Conservation (phyloP, 2,113 vertebrate species). For the Neopipo cinnamomea region DNA sequence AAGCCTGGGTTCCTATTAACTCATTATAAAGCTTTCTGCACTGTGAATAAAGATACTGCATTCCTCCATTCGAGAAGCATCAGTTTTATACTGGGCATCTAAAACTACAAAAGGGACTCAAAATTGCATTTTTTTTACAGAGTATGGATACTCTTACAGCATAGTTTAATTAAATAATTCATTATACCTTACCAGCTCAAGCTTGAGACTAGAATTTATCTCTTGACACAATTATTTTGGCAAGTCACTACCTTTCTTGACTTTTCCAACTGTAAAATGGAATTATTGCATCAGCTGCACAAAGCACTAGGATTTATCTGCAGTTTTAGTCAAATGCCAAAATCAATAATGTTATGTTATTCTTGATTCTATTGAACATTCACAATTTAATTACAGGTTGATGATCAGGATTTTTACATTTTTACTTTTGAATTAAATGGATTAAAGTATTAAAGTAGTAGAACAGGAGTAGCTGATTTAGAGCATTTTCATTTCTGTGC, state of each 20-base stretch:
- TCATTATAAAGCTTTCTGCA: neutral
- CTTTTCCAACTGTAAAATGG: neutral
- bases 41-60: neutral
- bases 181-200: neutral
- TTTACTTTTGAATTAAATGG: neutral
- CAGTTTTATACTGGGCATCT: neutral
- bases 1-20: neutral
- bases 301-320: neutral
- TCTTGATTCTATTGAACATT: neutral
- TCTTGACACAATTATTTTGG: neutral
- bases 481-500: neutral
- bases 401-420: neutral
- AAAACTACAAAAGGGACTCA: neutral
- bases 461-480: neutral
- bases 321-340: neutral
- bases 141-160: neutral
- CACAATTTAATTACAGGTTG: neutral
- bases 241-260: neutral
- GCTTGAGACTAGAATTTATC: neutral
- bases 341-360: neutral
- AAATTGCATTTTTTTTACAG: neutral
- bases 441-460: neutral
- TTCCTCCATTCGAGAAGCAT: neutral
- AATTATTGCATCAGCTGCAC: neutral
- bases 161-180: neutral